Conservation (phyloP, 2,113 vertebrate genomes). For the Podarcis cretensis region DNA sequence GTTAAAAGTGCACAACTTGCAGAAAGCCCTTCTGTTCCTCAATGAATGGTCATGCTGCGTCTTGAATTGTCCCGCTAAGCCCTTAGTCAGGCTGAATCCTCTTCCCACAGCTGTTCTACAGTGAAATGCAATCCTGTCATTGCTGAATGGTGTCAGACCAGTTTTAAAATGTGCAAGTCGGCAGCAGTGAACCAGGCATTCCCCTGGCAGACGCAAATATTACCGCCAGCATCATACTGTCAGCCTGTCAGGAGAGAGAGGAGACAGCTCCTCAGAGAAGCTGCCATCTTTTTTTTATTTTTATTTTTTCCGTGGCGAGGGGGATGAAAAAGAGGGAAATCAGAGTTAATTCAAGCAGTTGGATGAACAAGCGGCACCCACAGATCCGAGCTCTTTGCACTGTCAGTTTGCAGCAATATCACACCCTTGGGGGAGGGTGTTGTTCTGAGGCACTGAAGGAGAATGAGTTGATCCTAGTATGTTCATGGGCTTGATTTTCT, state of each 20-base stretch:
- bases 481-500: conserved; percentile 61
- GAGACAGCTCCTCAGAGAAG: conserved; percentile 36
- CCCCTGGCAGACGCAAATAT: conserved; percentile 23
- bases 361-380: conserved; percentile 46
- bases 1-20: too few relatives aligned
- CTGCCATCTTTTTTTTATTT: conserved; percentile 27
- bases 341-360: conserved; percentile 54
- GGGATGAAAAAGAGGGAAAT: conserved; percentile 53
- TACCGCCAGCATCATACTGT: conserved; percentile 12
- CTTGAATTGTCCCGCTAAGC: background rate
- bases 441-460: conserved; percentile 45
- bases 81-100: conserved; percentile 30
- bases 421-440: conserved; percentile 47
- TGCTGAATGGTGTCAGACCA: background rate
- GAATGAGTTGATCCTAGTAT: conserved; percentile 59
- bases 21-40: background rate
- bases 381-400: conserved; percentile 46
- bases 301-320: conserved; percentile 18
- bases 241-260: conserved; percentile 40
- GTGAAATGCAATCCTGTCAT: conserved; percentile 34
- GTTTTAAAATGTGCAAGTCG: background rate
- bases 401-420: conserved; percentile 57
- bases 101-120: background rate
- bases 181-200: conserved; percentile 10
- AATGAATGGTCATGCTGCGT: background rate